Conservation (phyloP, 2,888 invertebrate genomes). For the Thumatha senex region DNA sequence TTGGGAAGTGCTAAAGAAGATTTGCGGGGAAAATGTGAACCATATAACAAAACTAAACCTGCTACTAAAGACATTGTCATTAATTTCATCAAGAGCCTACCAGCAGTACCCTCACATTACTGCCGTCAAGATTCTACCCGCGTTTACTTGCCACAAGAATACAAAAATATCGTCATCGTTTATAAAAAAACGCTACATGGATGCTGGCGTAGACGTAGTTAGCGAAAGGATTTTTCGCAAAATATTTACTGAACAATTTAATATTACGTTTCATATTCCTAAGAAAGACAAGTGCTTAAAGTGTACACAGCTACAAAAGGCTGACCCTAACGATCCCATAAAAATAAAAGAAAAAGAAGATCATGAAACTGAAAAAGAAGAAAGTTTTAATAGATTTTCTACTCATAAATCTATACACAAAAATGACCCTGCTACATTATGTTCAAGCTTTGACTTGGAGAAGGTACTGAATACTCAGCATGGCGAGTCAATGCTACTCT, state of each 20-base stretch:
- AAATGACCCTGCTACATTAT: slow-evolving; percentile 4
- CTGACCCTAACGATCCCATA: background rate
- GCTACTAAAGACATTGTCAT: background rate
- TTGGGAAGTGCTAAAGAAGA: background rate
- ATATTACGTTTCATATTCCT: slow-evolving; percentile 7
- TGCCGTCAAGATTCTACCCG: slow-evolving; percentile 14
- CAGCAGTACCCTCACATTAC: slow-evolving; percentile 9
- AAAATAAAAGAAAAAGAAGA: slow-evolving; percentile 3
- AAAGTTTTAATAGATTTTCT: slow-evolving; percentile 6
- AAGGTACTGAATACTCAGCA: background rate
- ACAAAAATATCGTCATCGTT: background rate
- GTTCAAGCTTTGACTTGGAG: slow-evolving; percentile 4
- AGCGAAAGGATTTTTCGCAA: slow-evolving; percentile 1
- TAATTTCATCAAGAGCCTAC: slow-evolving; percentile 1
- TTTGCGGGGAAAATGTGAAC: background rate
- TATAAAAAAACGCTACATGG: too few relatives aligned
- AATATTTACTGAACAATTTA: slow-evolving; percentile 5
- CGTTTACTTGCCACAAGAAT: slow-evolving; percentile 10
- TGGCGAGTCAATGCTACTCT: background rate
- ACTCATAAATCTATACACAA: slow-evolving; percentile 10
- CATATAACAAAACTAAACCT: slow-evolving; percentile 3
- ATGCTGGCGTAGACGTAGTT: too few relatives aligned
- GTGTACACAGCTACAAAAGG: slow-evolving; percentile 4
- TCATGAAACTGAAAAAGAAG: slow-evolving; percentile 11
- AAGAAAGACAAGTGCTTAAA: slow-evolving; percentile 15